Evolutionary conservation across 2,888 invertebrate species (phyloP).

Genomic region (Stenchaetothrips biformis): DNA sequence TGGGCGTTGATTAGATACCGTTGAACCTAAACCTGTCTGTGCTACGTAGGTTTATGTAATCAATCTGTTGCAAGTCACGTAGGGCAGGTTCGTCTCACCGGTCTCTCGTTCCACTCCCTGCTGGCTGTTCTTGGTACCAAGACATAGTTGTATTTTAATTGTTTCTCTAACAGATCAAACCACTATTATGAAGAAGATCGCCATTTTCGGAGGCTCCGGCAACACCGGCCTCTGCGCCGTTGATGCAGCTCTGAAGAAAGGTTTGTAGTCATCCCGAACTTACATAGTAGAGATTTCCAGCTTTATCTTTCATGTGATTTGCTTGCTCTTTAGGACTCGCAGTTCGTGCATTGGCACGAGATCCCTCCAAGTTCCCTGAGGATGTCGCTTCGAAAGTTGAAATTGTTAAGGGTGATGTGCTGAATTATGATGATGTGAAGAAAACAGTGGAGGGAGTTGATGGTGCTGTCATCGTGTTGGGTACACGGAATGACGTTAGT

Average conservation of each 20-base stretch:
- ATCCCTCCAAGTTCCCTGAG: slow-evolving; percentile 63
- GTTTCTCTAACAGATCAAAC: neutral
- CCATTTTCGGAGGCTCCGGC: slow-evolving; percentile 78
- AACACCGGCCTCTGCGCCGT: slow-evolving; percentile 74
- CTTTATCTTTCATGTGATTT: slow-evolving; percentile 25
- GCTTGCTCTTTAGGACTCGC: slow-evolving; percentile 54
- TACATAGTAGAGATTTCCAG: neutral
- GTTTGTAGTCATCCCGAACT: slow-evolving; percentile 47
- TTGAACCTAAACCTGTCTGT: too few relatives aligned
- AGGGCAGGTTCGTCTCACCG: too few relatives aligned
- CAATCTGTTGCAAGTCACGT: too few relatives aligned
- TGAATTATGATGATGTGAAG: slow-evolving; percentile 65
- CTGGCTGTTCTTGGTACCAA: too few relatives aligned
- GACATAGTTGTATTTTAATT: neutral
- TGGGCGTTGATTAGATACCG: too few relatives aligned
- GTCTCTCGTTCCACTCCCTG: too few relatives aligned
- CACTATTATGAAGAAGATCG: slow-evolving; percentile 65
- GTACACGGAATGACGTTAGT: slow-evolving; percentile 68
- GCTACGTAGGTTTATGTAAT: too few relatives aligned
- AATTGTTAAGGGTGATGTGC: slow-evolving; percentile 66
- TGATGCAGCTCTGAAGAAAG: slow-evolving; percentile 71
- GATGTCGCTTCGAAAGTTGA: slow-evolving; percentile 63
- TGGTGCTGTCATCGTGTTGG: slow-evolving; percentile 70
- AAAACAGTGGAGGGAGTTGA: slow-evolving; percentile 65
- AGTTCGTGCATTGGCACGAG: slow-evolving; percentile 70